Percentiles rank a stretch among this genome's conserved stretches.
Conservation (phyloP, 2,888 invertebrate genomes). For the Vandiemenella viatica region DNA sequence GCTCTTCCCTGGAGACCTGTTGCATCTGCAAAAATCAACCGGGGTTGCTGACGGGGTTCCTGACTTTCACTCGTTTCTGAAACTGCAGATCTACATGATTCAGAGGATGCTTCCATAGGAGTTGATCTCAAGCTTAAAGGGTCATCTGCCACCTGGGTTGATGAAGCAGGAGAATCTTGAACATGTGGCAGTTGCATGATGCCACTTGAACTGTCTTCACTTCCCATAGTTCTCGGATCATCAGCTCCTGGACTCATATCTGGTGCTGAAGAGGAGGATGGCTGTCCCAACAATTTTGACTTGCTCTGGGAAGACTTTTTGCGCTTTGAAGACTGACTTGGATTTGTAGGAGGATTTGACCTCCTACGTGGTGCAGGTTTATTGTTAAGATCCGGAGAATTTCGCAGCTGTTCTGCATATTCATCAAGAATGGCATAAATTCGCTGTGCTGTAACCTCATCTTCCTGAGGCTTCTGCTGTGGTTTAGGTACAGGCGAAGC, state of each 20-base stretch:
- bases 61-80: slow-evolving; percentile 20
- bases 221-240: slow-evolving; percentile 54
- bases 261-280: slow-evolving; percentile 27
- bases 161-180: slow-evolving; percentile 30
- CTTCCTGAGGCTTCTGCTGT: slow-evolving; percentile 61
- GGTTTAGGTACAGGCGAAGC: slow-evolving; percentile 47
- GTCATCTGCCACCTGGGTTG: slow-evolving; percentile 26
- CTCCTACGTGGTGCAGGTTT: slow-evolving; percentile 64
- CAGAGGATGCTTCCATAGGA: slow-evolving; percentile 21
- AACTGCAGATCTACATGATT: slow-evolving; percentile 24
- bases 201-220: slow-evolving; percentile 62
- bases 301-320: slow-evolving; percentile 48
- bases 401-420: slow-evolving; percentile 63
- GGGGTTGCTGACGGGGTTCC: slow-evolving; percentile 17
- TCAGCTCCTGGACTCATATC: slow-evolving; percentile 48
- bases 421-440: slow-evolving; percentile 66
- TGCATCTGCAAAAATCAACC: slow-evolving; percentile 19
- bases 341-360: slow-evolving; percentile 56
- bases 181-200: slow-evolving; percentile 34
- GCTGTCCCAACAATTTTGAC: slow-evolving; percentile 29
- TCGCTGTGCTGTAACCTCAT: slow-evolving; percentile 64
- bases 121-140: slow-evolving; percentile 12
- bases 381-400: slow-evolving; percentile 63
- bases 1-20: slow-evolving; percentile 20
- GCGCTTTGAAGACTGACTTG: slow-evolving; percentile 50